phyloP scores from a whole-genome alignment of 2,888 invertebrate species.

The Acleris holmiana region DNA sequence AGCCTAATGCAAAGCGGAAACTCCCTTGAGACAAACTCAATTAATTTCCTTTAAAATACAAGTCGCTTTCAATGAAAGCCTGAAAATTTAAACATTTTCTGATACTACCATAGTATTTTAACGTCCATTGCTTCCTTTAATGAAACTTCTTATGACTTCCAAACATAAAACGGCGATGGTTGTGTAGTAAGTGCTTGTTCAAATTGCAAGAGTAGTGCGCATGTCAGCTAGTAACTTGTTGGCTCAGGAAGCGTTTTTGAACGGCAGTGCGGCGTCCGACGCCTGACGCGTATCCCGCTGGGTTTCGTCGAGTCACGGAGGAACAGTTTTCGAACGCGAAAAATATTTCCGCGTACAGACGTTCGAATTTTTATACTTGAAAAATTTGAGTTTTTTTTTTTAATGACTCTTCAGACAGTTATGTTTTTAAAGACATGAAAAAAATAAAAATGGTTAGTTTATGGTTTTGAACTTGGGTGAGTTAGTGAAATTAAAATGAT shows the following conservation, averaged over 20 bases:
- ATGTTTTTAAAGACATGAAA: constrained; percentile 5
- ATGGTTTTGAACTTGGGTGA: constrained; percentile 39
- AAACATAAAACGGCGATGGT: constrained; percentile 7
- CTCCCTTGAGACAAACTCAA: constrained; percentile 80
- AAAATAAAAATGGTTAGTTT: constrained; percentile 54
- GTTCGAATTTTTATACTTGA: constrained; percentile 45
- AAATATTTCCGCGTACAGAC: constrained; percentile 15
- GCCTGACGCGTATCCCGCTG: constrained; percentile 58
- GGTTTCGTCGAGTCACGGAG: constrained; percentile 48
- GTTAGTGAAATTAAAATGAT: constrained; percentile 73
- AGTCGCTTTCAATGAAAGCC: constrained; percentile 69
- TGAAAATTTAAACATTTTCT: constrained; percentile 64
- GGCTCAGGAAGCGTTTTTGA: constrained; percentile 63
- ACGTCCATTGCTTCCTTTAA: constrained; percentile 4
- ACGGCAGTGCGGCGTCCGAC: constrained; percentile 78
- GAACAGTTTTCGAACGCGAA: constrained; percentile 52
- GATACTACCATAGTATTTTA: constrained; percentile 25
- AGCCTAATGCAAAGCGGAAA: constrained; percentile 78
- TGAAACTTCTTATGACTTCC: too few species aligned
- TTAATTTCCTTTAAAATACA: constrained; percentile 77
- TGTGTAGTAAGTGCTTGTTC: constrained; percentile 16
- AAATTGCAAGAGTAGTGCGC: constrained; percentile 66
- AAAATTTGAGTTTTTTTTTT: constrained; percentile 31
- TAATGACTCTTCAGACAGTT: constrained; percentile 19
- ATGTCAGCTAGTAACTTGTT: constrained; percentile 81